Evolutionary conservation across 53 echinoderm and acorn worm genomes (phyloP).

Genomic region (Zoroaster sp.): DNA sequence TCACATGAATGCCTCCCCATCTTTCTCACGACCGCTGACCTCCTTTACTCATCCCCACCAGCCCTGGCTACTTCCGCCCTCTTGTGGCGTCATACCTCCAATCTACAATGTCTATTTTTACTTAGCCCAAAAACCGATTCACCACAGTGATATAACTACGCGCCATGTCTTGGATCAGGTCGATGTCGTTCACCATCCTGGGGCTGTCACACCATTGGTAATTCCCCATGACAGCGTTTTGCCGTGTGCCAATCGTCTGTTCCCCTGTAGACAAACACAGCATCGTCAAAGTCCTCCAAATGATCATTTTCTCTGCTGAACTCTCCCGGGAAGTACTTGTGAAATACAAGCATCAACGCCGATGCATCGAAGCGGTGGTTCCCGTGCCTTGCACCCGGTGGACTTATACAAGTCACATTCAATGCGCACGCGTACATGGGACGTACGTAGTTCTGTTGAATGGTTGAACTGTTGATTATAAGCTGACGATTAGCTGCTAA

Average conservation of each 20-base stretch:
- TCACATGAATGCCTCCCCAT: no score
- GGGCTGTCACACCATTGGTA: no score
- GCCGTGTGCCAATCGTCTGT: not conserved
- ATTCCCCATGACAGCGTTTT: not conserved
- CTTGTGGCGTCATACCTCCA: no score
- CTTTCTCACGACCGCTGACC: no score
- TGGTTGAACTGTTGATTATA: conserved; percentile 60
- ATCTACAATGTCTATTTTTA: no score
- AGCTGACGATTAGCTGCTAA: conserved; percentile 64
- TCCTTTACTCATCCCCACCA: no score
- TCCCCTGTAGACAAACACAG: not conserved
- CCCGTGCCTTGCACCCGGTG: conserved; percentile 2
- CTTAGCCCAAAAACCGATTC: no score
- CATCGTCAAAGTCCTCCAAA: not conserved
- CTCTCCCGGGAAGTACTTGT: conserved; percentile 24
- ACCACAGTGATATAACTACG: no score
- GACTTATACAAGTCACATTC: conserved; percentile 9
- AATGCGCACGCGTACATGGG: conserved; percentile 57
- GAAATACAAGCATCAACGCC: conserved; percentile 30
- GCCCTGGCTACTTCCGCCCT: no score
- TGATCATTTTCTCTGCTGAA: conserved; percentile 18
- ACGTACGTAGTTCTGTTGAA: conserved; percentile 43
- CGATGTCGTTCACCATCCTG: no score
- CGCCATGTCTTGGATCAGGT: no score
- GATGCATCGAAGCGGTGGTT: conserved; percentile 45